Base-by-base conservation (phyloP, 1,140 invertebrate species). In the Magallana angulata region DNA sequence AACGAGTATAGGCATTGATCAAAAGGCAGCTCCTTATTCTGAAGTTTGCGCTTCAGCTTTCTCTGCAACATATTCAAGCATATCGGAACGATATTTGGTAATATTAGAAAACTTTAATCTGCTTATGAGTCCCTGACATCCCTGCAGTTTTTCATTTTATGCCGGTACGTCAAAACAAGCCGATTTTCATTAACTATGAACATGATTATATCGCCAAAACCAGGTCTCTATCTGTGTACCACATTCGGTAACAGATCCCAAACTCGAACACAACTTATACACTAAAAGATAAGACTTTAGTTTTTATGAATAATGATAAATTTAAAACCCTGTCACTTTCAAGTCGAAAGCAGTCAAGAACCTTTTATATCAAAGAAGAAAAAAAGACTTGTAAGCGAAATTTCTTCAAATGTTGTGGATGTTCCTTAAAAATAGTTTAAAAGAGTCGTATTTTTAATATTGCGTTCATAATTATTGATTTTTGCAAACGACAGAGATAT, bases 1-100 rank as follows among this genome's bases (percentile, higher is more conserved):
- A 91, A 98, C 97, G 14, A 98, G 98, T 93, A 98, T 98, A 0
- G 68, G 24, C 7, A 98, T 99, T 95, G 98, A 98, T 90, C 98
- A 85, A 56, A 18, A 84, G 14, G 84, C 89, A 92, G 99, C 99
- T 0, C 99, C 98, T 98, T 99, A 99, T 94, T 96, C 99, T 82
- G 98, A 99, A 95, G 98, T 98, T 94, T 99, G 98, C 92, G 98
- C 98, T 1, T 99, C 98, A 7, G 99, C 98, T 5, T 94, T 99
- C 87, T 98, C 98, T 0, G 97, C 98, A 2, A 99, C 98, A 0
- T 99, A 99, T 94, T 98, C 97, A 91, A 98, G 98, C 16, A 86
- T n/a, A 30, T 3, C 57, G 30, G 12, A 84, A 7, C n/a, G 60
- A 84, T 60, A 57, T 60, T 30, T 84, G 58, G 82, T 84, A 84